These are phyloP conservation scores for Onychorhynchus coronatus DNA, from an alignment of 2,113 vertebrate species.

Conservation along the genomic window DNA sequence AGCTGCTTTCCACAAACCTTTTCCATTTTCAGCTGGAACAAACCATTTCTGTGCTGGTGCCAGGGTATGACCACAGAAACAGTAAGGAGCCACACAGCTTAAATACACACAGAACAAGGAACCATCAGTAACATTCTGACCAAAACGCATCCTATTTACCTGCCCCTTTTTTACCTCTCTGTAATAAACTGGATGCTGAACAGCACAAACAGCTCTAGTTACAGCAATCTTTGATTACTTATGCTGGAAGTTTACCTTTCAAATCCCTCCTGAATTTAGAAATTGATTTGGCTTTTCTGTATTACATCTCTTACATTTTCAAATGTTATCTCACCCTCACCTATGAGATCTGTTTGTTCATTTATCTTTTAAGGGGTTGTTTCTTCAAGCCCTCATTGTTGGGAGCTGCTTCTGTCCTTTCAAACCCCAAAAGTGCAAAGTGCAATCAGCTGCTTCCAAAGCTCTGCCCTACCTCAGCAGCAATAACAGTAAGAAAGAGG, in stretches of 20 bases:
- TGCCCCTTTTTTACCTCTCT: background rate
- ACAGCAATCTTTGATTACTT: background rate
- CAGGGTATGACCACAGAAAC: background rate
- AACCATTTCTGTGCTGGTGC: background rate
- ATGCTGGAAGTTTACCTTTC: background rate
- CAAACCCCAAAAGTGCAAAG: background rate
- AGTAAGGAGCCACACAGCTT: background rate
- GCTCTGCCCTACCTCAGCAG: background rate
- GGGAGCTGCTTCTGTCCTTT: background rate
- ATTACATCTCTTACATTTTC: background rate
- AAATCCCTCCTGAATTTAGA: background rate
- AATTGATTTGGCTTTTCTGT: background rate
- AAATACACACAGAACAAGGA: background rate
- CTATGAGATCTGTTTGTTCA: background rate
- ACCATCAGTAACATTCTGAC: background rate
- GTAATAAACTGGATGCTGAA: background rate
- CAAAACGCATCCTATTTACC: background rate
- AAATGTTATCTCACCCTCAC: background rate
- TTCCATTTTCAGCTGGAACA: background rate
- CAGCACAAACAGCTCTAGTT: background rate
- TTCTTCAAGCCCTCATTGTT: background rate
- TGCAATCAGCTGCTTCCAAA: background rate
- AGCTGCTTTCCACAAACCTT: background rate
- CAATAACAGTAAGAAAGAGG: background rate
- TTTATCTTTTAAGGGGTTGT: background rate